Base-by-base conservation (phyloP, 2,888 invertebrate genomes). In the Ormyrus rosae region DNA sequence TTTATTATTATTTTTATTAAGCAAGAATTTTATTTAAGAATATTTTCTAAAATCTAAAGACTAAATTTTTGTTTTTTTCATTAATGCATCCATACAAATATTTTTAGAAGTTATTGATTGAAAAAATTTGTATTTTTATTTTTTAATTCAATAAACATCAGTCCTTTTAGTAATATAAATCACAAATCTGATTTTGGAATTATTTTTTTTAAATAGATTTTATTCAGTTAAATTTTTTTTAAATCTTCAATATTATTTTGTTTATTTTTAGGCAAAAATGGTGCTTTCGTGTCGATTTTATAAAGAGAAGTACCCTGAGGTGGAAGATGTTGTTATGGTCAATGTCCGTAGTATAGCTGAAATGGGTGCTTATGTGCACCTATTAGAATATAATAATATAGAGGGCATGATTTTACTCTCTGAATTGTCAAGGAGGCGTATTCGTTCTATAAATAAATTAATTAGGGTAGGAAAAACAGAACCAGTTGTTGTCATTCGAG, bases 261-360 rank as follows among this genome's bases (percentile, higher is more conserved):
- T 60, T 13, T 7, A n/a, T 75, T 76, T 80, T 56, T 11, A 76
- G 77, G 64, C 13, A 50, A 92, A 94, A 92, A 96, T 96, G 96
- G 96, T 97, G 89, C 93, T 98, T 82, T 96, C 96, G 86, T 99
- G 98, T 94, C 94, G 99, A 89, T 99, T 97, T 94, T 99, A 99
- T 91, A 96, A 96, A 90, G 97, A 98, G 91, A 97, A 96, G 89
- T 99, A 98, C 92, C 99, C 99, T 1, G 99, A 99, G 91, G 95
- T 99, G 81, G 99, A 99, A 88, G 99, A 99, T 94, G 99, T 99
- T 69, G 99, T 99, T 67, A 98, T 99, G 98, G 99, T 99, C 48
- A 99, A 98, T 90, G 99, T 99, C 4, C 93, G 98, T 64, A 96
- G 98, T 83, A 99, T 99, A 88, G 99, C 99, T 19, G 99, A 99